Base-by-base conservation (phyloP, 1,140 invertebrate species). In the Drosophila sulfurigaster region DNA sequence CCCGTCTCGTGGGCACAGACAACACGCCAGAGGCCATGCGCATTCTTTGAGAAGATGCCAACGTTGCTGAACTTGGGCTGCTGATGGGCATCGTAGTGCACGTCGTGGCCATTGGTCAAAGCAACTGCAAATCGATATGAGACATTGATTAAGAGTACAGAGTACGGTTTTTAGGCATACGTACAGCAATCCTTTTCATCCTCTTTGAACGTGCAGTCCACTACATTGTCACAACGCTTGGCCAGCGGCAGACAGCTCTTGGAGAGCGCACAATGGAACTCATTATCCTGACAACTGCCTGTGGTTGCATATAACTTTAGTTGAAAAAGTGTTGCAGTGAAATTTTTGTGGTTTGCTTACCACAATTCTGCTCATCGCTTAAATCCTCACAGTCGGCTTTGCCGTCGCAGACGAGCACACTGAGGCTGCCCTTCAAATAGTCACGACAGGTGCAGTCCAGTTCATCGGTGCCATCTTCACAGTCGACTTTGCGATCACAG, bases 381-480 rank as follows among this genome's bases (percentile, higher is more conserved):
- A 93, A 86, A 93, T 98, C 96, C 20, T 93, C 90, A 82, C 97
- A 98, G 85, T 98, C 96, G 2, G 94, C 88, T 59, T 95, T 93
- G n/a, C 96, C 96, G 93, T 98, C 95, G 83, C 97, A 98, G 71
- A 98, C 93, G 0, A 92, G 78, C 1, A 67, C 41, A 16, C 63
- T 77, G 0, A 92, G 65, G 5, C 65, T 64, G 54, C 79, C 83
- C 60, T 86, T 93, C 1, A 97, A 92, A 88, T 94, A 95, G 79
- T 97, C 96, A 49, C 92, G 93, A 90, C 97, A 98, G 0, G 93
- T 94, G 81, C 97, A 98, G 72, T 94, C 92, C 1, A 93, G 72
- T 93, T 98, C 97, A 92, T 98, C 97, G 0, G 95, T 96, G 11
- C 95, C 95, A 92, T 98, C 97, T 87, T 96, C 95, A 92, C 97